Evolutionary conservation across 2,113 vertebrate species (phyloP).

Genomic region (Panurus biarmicus): DNA sequence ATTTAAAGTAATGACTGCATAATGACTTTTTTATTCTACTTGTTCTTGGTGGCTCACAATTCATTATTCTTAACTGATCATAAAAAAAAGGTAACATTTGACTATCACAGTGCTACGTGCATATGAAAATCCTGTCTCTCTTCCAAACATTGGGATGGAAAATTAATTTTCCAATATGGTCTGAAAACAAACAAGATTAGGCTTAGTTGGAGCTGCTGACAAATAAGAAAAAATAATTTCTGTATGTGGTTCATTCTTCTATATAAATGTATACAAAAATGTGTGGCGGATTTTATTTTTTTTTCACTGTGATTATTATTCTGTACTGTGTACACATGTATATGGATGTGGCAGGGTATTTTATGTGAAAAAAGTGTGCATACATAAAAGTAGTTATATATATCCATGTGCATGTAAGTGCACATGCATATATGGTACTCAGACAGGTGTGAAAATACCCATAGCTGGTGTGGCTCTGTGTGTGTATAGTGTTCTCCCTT

Average conservation of each 20-base stretch:
- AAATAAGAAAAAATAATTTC: neutral
- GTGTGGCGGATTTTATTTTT: neutral
- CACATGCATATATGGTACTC: neutral
- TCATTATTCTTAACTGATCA: neutral
- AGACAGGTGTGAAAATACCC: neutral
- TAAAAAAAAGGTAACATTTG: neutral
- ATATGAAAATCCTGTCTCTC: neutral
- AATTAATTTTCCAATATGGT: neutral
- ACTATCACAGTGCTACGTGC: neutral
- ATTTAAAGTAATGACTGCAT: neutral
- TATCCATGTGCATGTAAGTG: neutral
- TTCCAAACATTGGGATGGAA: neutral
- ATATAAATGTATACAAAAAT: neutral
- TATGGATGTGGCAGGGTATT: neutral
- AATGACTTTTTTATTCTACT: neutral
- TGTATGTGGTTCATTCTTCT: neutral
- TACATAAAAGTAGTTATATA: neutral
- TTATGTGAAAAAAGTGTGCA: neutral
- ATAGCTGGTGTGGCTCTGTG: neutral
- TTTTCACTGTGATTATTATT: neutral
- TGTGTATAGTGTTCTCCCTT: neutral
- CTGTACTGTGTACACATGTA: neutral
- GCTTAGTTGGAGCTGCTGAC: neutral
- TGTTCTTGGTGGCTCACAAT: neutral
- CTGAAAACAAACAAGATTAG: neutral